Evolutionary conservation across 2,888 invertebrate genomes (phyloP).

Genomic region (Tinea trinotella): DNA sequence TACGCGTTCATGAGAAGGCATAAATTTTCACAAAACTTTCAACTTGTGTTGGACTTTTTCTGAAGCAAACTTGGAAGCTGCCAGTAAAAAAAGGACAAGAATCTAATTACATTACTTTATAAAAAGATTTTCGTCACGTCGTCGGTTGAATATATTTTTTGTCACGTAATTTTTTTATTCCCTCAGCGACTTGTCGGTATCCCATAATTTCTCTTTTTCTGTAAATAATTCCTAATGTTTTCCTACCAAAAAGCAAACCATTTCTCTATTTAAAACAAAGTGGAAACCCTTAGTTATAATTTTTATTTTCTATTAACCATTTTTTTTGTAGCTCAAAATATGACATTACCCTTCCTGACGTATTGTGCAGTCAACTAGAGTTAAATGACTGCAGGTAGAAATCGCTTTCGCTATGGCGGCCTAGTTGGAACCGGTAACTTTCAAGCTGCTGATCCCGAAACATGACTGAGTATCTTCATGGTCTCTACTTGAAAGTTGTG

Average conservation of each 20-base stretch:
- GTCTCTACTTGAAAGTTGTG: too few relatives aligned
- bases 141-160: slow-evolving; percentile 7
- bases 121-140: slow-evolving; percentile 16
- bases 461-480: too few relatives aligned
- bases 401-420: too few relatives aligned
- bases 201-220: slow-evolving; percentile 7
- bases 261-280: neutral
- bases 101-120: slow-evolving; percentile 16
- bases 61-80: slow-evolving; percentile 15
- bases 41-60: slow-evolving; percentile 11
- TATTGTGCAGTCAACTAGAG: too few relatives aligned
- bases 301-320: too few relatives aligned
- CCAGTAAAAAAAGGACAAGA: slow-evolving; percentile 14
- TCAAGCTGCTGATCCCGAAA: too few relatives aligned
- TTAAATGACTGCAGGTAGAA: too few relatives aligned
- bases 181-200: slow-evolving; percentile 1
- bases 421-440: too few relatives aligned
- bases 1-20: neutral
- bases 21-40: slow-evolving; percentile 10
- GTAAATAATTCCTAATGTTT: slow-evolving; percentile 3
- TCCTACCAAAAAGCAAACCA: neutral
- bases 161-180: slow-evolving; percentile 12
- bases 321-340: too few relatives aligned
- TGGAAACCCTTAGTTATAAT: too few relatives aligned
- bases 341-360: too few relatives aligned